phyloP scores from a whole-genome alignment of 2,888 invertebrate genomes.

The Archips crataeganus region DNA sequence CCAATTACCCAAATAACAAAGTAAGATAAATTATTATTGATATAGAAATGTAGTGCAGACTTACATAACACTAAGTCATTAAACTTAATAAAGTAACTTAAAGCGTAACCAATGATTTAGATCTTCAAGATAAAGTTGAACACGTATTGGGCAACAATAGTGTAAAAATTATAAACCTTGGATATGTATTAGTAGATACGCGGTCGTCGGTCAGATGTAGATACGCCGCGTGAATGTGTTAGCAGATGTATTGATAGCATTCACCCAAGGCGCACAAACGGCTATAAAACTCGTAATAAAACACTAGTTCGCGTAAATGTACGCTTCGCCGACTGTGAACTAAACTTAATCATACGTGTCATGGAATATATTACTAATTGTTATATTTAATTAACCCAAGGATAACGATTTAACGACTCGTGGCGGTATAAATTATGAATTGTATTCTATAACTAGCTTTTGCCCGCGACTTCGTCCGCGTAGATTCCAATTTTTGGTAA shows the following conservation, averaged over 20 bases:
- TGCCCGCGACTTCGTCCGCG: too few species aligned
- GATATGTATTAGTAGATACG: not conserved
- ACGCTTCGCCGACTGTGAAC: slow-evolving; percentile 15
- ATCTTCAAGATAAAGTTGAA: not conserved
- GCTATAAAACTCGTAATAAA: slow-evolving; percentile 21
- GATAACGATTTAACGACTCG: not conserved
- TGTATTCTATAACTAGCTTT: too few species aligned
- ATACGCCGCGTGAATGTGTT: slow-evolving; percentile 24
- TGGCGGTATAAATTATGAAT: too few species aligned
- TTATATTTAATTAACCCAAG: not conserved
- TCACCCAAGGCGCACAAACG: slow-evolving; percentile 18
- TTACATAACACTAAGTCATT: too few species aligned
- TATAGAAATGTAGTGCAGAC: too few species aligned
- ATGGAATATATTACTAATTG: not conserved
- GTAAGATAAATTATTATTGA: not conserved
- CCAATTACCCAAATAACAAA: not conserved
- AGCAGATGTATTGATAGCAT: slow-evolving; percentile 35
- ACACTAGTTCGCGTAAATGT: not conserved
- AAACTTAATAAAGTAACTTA: too few species aligned
- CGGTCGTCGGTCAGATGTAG: not conserved
- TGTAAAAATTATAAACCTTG: slow-evolving; percentile 23
- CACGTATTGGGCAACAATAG: slow-evolving; percentile 1
- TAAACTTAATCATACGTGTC: slow-evolving; percentile 4
- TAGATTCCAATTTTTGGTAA: too few species aligned
- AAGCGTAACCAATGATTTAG: not conserved